Base-by-base conservation (phyloP, 1,140 invertebrate species). In the Mizuhopecten yessoensis region DNA sequence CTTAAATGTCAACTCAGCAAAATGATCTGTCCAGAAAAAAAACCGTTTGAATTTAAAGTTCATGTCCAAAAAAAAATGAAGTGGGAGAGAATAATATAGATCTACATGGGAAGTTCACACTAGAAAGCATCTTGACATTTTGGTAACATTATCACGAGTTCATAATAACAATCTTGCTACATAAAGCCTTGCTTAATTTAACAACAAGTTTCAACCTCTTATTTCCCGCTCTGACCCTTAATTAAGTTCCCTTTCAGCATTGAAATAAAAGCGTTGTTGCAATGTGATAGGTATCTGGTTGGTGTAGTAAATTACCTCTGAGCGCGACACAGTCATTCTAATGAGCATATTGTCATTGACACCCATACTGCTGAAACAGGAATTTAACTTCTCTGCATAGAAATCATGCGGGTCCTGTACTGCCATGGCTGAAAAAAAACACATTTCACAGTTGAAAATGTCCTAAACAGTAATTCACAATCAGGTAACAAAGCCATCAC, bases 281-380 rank as follows among this genome's bases (percentile, higher is more conserved):
- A 49, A 29, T 36, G 39, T 23, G 23, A 75, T 75, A 29, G 29
- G 57, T n/a, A 75, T 75, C 9, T 29, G n/a, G 23, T n/a, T 29
- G 57, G 5, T 29, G 23, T 75, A n/a, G 45, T 49, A 45, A 91
- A 90, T 90, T 91, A 95, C 94, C 93, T 99, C 98, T 91, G 98
- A 98, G 94, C 98, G 97, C 93, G 98, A 98, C 23, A 99, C 98
- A 91, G 99, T 97, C 92, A 99, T 98, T 94, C 98, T 98, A 93
- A 99, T 99, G 45, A 99, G 96, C 89, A 98, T 98, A 93, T 98
- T 98, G 96, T 99, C 98, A 95, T 98, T 98, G 42, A 98, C 99
- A 49, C 98, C 98, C 93, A 98, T 93, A 34, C 96, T 96, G 89
- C 98, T 98, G 98, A 95, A 94, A 89, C 98, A 98, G 75, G 98